Percentiles rank a stretch among this genome's conserved stretches.
Conservation (phyloP, 2,888 invertebrate genomes). For the Therioaphis trifolii region DNA sequence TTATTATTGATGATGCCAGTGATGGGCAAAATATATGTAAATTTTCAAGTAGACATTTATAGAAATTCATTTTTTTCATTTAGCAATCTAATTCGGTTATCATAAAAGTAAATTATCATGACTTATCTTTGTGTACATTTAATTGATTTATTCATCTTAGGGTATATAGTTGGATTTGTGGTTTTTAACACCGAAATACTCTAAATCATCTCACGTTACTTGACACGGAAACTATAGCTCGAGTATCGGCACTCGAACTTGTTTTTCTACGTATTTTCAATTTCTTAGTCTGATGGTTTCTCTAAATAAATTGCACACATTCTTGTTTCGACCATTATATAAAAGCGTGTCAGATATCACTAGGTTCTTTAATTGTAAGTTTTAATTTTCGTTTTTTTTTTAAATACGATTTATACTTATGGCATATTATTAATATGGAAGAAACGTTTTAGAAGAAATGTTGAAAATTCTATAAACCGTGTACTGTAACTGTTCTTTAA, state of each 20-base stretch:
- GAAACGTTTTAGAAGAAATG: not conserved
- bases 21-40: not conserved
- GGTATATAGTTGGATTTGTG: not conserved
- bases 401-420: too few species aligned
- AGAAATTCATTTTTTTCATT: not conserved
- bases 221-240: not conserved
- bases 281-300: not conserved
- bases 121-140: not conserved
- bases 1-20: too few species aligned
- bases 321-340: not conserved
- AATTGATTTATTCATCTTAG: not conserved
- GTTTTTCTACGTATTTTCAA: not conserved
- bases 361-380: not conserved
- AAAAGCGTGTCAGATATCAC: not conserved
- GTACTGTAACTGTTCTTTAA: not conserved
- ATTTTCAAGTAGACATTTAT: not conserved
- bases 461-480: not conserved
- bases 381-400: not conserved
- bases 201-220: not conserved
- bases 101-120: not conserved
- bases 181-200: not conserved
- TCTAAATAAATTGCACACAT: not conserved
- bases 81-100: not conserved
- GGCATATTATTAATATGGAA: too few species aligned
- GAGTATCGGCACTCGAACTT: not conserved